Conservation (phyloP, 2,113 vertebrate genomes). For the Pseudorasbora parva region DNA sequence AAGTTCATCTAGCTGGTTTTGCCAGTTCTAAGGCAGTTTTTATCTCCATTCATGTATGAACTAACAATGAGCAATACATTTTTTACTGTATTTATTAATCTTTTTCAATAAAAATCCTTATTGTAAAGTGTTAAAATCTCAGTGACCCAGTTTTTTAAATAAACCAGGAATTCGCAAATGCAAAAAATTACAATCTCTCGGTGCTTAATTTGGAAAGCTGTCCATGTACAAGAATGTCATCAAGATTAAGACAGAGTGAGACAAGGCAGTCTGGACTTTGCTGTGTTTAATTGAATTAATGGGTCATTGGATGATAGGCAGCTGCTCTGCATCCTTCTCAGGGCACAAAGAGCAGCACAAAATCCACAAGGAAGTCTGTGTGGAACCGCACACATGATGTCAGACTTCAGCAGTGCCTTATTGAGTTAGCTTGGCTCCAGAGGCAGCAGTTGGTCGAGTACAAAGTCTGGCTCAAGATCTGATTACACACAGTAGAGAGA, state of each 20-base stretch:
- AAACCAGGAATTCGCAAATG: not conserved
- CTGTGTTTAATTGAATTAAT: slow-evolving; percentile 36
- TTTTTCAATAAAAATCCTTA: too few species aligned
- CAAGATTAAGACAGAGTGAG: not conserved
- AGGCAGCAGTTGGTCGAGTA: slow-evolving; percentile 13
- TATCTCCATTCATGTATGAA: too few species aligned
- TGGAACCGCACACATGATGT: slow-evolving; percentile 17
- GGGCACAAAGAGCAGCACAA: not conserved
- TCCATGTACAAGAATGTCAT: not conserved
- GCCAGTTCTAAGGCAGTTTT: not conserved
- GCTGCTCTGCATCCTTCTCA: slow-evolving; percentile 27
- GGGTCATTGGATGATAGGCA: slow-evolving; percentile 21
- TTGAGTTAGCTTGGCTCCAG: slow-evolving; percentile 32
- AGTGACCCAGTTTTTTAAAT: not conserved
- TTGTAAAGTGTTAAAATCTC: not conserved
- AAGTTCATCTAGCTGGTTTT: not conserved
- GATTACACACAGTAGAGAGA: slow-evolving; percentile 29
- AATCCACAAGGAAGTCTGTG: slow-evolving; percentile 6
- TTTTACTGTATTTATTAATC: too few species aligned
- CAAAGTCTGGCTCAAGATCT: slow-evolving; percentile 41
- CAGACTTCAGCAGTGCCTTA: slow-evolving; percentile 15
- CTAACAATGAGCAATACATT: too few species aligned
- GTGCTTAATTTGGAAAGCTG: slow-evolving; percentile 17
- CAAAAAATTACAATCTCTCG: not conserved
- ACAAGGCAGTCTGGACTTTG: not conserved